Percentiles rank a stretch among this genome's conserved stretches.
Evolutionary conservation across 2,888 invertebrate species (phyloP).

Genomic region (Ctenicera cuprea): DNA sequence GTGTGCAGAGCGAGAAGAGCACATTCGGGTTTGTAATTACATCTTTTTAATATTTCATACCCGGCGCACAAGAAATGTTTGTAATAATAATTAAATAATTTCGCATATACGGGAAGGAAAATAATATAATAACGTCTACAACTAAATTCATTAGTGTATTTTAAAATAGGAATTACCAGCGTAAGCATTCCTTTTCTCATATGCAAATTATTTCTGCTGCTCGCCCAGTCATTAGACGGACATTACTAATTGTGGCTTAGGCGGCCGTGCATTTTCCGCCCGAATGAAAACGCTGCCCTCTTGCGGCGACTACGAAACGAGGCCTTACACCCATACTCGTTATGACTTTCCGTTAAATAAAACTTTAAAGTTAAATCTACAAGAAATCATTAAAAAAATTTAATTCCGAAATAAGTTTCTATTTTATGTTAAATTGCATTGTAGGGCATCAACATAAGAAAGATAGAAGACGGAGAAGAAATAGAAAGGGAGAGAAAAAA

Average conservation of each 20-base stretch:
- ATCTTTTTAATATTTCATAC: conserved; percentile 59
- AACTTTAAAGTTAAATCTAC: too few species aligned
- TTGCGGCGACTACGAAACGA: conserved; percentile 36
- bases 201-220: conserved; percentile 55
- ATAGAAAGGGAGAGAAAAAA: too few species aligned
- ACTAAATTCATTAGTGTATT: conserved; percentile 62
- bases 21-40: conserved; percentile 51
- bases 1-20: conserved; percentile 42
- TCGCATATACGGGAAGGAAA: conserved; percentile 56
- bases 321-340: background rate
- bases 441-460: too few species aligned
- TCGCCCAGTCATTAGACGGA: conserved; percentile 57
- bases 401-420: too few species aligned
- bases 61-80: conserved; percentile 59
- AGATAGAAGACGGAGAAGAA: too few species aligned
- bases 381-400: too few species aligned
- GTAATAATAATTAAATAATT: conserved; percentile 63
- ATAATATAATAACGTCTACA: conserved; percentile 54
- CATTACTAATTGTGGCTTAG: conserved; percentile 59
- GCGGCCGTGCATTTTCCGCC: conserved; percentile 57
- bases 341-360: background rate
- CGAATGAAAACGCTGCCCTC: conserved; percentile 50
- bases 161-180: conserved; percentile 60
- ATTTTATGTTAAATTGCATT: too few species aligned
- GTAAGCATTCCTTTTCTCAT: conserved; percentile 57